Evolutionary conservation across 2,113 vertebrate species (phyloP).

Genomic region (Eptesicus fuscus): DNA sequence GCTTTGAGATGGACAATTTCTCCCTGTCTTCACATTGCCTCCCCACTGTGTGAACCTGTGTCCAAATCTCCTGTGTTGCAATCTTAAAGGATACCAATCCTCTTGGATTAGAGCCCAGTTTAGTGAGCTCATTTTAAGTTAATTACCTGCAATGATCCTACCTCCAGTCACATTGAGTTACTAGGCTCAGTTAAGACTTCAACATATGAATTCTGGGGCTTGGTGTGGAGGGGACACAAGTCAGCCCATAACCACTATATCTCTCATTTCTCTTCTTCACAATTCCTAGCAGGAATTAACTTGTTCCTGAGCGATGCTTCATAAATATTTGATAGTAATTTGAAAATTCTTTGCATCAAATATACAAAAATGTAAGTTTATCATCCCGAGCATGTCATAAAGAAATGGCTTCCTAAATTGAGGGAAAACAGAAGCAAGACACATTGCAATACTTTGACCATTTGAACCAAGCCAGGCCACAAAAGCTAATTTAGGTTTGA

Average conservation of each 20-base stretch:
- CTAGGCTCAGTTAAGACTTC: not conserved
- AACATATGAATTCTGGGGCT: not conserved
- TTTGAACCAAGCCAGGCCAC: not conserved
- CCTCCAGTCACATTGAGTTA: not conserved
- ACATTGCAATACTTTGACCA: not conserved
- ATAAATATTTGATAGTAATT: not conserved
- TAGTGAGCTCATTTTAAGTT: not conserved
- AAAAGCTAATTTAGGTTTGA: conserved; percentile 25
- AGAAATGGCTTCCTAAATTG: not conserved
- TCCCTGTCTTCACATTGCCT: not conserved
- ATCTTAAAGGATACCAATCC: not conserved
- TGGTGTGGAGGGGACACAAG: not conserved
- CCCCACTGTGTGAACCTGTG: not conserved
- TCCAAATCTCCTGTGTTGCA: not conserved
- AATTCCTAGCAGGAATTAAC: not conserved
- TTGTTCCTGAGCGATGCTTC: not conserved
- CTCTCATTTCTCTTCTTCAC: not conserved
- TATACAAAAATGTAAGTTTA: not conserved
- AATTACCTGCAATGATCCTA: not conserved
- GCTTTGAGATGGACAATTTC: not conserved
- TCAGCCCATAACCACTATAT: not conserved
- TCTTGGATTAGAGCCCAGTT: not conserved
- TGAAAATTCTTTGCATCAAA: not conserved
- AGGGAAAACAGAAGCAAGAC: not conserved
- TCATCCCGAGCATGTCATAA: not conserved